Conservation (phyloP, 2,113 vertebrate genomes). For the Ochotona princeps region DNA sequence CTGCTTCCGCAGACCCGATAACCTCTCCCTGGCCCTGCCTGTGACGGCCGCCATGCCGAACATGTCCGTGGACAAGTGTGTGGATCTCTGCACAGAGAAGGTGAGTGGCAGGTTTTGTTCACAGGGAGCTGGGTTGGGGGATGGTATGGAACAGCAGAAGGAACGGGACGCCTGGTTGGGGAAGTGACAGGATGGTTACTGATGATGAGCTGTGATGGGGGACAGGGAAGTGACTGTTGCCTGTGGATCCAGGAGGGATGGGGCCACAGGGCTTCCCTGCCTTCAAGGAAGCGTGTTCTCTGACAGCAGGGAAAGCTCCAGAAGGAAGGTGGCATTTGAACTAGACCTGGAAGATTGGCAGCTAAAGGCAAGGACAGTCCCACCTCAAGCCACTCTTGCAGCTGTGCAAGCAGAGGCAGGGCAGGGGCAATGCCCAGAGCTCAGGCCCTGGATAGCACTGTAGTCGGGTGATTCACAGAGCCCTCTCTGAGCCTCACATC, state of each 20-base stretch:
- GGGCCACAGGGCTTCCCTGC: background rate
- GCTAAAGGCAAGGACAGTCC: background rate
- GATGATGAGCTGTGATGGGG: accelerated
- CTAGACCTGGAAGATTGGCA: background rate
- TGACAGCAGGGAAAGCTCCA: background rate
- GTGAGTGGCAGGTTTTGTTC: constrained; percentile 72
- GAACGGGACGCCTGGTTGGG: background rate
- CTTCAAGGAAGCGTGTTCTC: background rate
- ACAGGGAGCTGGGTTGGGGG: accelerated
- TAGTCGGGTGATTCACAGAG: background rate
- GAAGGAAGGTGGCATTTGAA: background rate
- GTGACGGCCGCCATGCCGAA: constrained; percentile 88
- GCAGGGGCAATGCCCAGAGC: background rate
- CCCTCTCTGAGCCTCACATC: background rate
- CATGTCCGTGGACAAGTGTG: constrained; percentile 96
- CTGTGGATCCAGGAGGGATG: accelerated
- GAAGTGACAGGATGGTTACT: accelerated
- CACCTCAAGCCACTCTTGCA: background rate
- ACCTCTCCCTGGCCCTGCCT: constrained; percentile 93
- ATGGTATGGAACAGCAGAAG: accelerated
- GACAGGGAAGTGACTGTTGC: too few species aligned
- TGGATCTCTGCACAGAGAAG: constrained; percentile 97
- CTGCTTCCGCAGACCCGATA: constrained; percentile 93
- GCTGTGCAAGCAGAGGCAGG: background rate
- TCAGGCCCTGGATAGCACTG: accelerated